Conservation (phyloP, 35 echinoderm and acorn worm genomes). For the Patiria miniata region DNA sequence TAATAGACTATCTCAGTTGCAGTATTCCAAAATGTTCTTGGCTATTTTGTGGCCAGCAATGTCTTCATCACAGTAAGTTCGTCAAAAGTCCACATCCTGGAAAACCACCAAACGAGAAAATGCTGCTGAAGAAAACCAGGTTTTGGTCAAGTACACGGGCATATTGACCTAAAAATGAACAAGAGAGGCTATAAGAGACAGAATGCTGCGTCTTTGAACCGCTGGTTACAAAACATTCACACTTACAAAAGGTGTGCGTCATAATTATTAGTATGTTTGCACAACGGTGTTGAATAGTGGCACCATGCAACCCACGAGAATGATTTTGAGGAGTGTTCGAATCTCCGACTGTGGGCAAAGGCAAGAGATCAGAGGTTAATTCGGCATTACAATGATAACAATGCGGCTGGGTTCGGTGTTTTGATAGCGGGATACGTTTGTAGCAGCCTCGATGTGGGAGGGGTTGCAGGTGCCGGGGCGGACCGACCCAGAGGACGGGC, state of each 20-base stretch:
- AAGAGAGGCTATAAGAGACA: background rate
- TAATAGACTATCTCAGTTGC: no score
- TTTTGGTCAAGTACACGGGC: no score
- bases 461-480: background rate
- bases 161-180: background rate
- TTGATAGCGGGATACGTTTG: background rate
- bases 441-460: background rate
- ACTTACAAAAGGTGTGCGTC: background rate
- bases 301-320: background rate
- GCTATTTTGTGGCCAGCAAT: no score
- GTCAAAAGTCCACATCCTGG: no score
- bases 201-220: background rate
- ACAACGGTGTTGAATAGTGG: background rate
- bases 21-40: no score
- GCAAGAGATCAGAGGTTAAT: background rate
- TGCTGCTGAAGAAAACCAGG: no score
- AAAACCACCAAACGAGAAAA: no score
- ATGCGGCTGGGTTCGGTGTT: background rate
- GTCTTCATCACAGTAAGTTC: no score
- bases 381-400: conserved; percentile 4
- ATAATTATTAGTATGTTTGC: background rate
- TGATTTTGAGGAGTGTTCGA: background rate
- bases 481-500: background rate
- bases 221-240: background rate
- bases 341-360: background rate